phyloP scores from a whole-genome alignment of 2,888 invertebrate genomes.

The Dynastes tityus region DNA sequence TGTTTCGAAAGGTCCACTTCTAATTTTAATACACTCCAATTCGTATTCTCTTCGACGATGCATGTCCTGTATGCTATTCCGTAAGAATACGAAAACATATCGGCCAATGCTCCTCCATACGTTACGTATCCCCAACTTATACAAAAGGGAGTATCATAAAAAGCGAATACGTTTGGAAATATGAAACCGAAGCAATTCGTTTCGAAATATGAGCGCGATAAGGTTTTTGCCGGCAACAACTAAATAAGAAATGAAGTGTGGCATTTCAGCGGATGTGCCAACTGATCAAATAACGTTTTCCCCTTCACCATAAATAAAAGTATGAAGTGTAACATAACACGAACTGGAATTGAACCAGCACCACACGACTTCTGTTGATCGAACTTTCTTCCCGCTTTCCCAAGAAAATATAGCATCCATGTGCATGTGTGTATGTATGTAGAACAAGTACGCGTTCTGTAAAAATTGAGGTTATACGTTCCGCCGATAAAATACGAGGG shows the following conservation, averaged over 20 bases:
- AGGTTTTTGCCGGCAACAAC: slow-evolving; percentile 35
- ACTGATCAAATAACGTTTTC: slow-evolving; percentile 45
- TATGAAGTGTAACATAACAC: slow-evolving; percentile 32
- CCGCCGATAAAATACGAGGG: not conserved
- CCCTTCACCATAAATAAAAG: slow-evolving; percentile 30
- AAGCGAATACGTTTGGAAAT: slow-evolving; percentile 34
- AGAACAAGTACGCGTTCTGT: not conserved
- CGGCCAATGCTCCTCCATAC: not conserved
- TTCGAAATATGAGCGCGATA: slow-evolving; percentile 32
- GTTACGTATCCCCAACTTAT: not conserved
- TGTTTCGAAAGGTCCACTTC: too few species aligned
- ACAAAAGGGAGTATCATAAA: slow-evolving; percentile 24
- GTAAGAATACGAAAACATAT: not conserved
- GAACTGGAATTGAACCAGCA: not conserved
- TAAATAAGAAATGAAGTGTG: slow-evolving; percentile 45
- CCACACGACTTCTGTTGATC: slow-evolving; percentile 12
- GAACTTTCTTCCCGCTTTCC: not conserved
- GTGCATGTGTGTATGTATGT: not conserved
- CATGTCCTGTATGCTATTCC: too few species aligned
- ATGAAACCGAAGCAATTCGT: slow-evolving; percentile 42
- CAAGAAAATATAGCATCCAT: slow-evolving; percentile 6
- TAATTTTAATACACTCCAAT: too few species aligned
- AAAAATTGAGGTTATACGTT: not conserved
- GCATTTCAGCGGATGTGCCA: slow-evolving; percentile 34
- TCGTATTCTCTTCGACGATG: too few species aligned